Percentiles rank a stretch among this genome's conserved stretches.
Conservation (phyloP, 2,888 invertebrate genomes). For the Troilus luridus region DNA sequence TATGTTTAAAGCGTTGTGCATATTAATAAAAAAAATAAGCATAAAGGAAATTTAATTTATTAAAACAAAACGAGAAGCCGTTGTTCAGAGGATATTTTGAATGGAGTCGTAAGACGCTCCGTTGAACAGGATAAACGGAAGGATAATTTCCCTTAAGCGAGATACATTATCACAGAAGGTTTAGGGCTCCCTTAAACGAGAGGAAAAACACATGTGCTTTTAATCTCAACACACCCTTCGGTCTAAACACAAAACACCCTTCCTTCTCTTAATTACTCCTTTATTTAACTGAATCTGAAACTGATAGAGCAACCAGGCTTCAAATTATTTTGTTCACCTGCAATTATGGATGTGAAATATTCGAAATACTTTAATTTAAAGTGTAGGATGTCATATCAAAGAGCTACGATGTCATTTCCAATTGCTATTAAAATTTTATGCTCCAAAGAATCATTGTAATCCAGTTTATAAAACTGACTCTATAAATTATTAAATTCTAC, state of each 20-base stretch:
- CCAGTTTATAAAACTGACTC: too few relatives aligned
- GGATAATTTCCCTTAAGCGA: conserved; percentile 40
- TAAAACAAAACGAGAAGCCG: neutral
- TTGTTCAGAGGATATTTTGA: neutral
- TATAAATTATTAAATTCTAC: too few relatives aligned
- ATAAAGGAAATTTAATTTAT: neutral
- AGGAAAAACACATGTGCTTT: conserved; percentile 41
- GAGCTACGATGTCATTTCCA: too few relatives aligned
- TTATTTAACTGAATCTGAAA: conserved; percentile 25
- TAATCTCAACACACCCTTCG: conserved; percentile 1
- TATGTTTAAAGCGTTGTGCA: too few relatives aligned
- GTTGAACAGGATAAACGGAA: neutral
- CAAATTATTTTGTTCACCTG: neutral
- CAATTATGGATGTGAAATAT: neutral
- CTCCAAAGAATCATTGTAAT: too few relatives aligned
- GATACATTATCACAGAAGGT: neutral
- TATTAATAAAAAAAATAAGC: too few relatives aligned
- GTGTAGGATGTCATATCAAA: too few relatives aligned
- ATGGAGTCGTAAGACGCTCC: neutral
- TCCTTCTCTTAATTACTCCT: neutral
- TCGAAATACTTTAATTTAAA: neutral
- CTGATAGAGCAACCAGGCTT: neutral
- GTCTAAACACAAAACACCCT: neutral
- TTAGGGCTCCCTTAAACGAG: neutral
- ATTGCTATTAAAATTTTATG: too few relatives aligned